Percentiles rank a stretch among this genome's conserved stretches.
These are phyloP conservation scores for Zaprionus inermis DNA, from an alignment of 1,140 invertebrate species.

Conservation along the genomic window DNA sequence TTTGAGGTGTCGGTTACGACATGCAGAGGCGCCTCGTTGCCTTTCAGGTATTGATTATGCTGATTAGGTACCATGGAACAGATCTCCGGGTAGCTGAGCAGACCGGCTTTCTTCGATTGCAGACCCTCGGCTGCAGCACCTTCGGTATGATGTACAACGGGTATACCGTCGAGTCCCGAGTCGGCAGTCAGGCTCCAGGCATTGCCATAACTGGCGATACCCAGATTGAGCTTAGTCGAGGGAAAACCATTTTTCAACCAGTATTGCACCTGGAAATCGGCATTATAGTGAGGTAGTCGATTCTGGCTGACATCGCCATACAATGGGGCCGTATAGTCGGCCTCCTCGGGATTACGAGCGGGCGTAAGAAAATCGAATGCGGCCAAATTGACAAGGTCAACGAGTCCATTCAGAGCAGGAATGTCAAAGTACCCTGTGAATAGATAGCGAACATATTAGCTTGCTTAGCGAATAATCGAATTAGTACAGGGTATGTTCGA, in stretches of 20 bases:
- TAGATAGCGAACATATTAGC: not conserved
- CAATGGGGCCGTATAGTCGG: slow-evolving; percentile 89
- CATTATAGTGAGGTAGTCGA: slow-evolving; percentile 88
- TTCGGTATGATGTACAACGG: slow-evolving; percentile 88
- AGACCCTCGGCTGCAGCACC: slow-evolving; percentile 86
- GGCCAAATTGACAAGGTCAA: slow-evolving; percentile 93
- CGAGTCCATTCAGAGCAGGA: slow-evolving; percentile 87
- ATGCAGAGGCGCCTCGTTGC: slow-evolving; percentile 87
- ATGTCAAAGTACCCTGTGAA: slow-evolving; percentile 91
- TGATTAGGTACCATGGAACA: slow-evolving; percentile 89
- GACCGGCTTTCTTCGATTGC: slow-evolving; percentile 89
- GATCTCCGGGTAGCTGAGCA: slow-evolving; percentile 93
- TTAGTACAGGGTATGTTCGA: not conserved
- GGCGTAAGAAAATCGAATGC: slow-evolving; percentile 92
- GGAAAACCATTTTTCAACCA: slow-evolving; percentile 88
- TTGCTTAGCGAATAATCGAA: not conserved
- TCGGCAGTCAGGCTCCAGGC: slow-evolving; percentile 92
- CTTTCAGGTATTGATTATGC: slow-evolving; percentile 86
- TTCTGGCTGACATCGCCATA: slow-evolving; percentile 87
- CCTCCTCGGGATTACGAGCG: slow-evolving; percentile 89
- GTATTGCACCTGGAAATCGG: slow-evolving; percentile 87
- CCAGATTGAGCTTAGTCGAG: slow-evolving; percentile 91
- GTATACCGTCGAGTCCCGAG: slow-evolving; percentile 89
- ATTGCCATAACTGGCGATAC: slow-evolving; percentile 92
- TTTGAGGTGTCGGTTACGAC: slow-evolving; percentile 90